Percentiles rank a stretch among this genome's conserved stretches.
These are phyloP conservation scores for Amphiduros pacificus DNA, from an alignment of 2,888 invertebrate species.

Conservation along the genomic window DNA sequence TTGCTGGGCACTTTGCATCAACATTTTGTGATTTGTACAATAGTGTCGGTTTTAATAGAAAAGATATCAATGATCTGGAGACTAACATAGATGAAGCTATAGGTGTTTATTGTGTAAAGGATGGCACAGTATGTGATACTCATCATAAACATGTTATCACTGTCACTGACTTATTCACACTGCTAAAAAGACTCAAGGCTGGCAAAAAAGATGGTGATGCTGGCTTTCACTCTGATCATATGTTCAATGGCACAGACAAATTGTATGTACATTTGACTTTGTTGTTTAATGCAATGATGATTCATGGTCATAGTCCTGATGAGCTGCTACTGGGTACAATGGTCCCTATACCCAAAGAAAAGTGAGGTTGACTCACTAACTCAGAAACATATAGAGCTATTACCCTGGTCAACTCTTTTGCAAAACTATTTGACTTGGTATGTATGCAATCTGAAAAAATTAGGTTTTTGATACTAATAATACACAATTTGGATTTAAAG, in stretches of 20 bases:
- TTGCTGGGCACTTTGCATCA: too few relatives aligned
- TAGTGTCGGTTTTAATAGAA: neutral
- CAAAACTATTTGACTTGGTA: too few relatives aligned
- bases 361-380: neutral
- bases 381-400: neutral
- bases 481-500: neutral
- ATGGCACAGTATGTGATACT: too few relatives aligned
- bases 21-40: neutral
- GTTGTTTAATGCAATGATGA: neutral
- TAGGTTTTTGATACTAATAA: neutral
- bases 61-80: neutral
- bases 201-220: neutral
- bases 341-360: neutral
- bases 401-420: too few relatives aligned
- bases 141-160: neutral
- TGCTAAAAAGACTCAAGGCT: neutral
- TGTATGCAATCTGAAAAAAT: neutral
- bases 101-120: neutral
- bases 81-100: neutral
- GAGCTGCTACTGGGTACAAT: neutral
- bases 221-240: neutral
- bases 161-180: neutral
- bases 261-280: neutral
- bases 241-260: neutral
- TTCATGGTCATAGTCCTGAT: neutral